Evolutionary conservation across 1,140 invertebrate species (phyloP).

Genomic region (Megathymus violae): DNA sequence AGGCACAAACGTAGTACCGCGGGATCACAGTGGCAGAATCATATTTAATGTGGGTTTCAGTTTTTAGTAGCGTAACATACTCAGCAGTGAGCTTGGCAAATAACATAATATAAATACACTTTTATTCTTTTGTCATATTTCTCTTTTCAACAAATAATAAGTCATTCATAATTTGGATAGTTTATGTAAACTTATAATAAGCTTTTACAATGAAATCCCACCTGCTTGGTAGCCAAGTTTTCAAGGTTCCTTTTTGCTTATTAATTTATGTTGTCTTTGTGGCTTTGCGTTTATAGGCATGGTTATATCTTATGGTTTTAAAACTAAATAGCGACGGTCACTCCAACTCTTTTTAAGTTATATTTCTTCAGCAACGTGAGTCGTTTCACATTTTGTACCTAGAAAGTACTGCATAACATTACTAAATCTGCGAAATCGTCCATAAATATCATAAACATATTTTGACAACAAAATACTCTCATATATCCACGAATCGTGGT

Average conservation of each 20-base stretch:
- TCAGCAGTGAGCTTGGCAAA: slow-evolving; percentile 40
- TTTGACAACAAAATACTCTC: neutral
- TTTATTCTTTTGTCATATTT: slow-evolving; percentile 16
- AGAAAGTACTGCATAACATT: too few species aligned
- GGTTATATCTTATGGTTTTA: too few species aligned
- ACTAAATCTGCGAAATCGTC: too few species aligned
- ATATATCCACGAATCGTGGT: neutral
- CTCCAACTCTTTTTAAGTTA: too few species aligned
- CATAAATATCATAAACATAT: too few species aligned
- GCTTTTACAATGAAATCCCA: too few species aligned
- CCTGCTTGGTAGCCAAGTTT: too few species aligned
- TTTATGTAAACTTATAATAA: too few species aligned
- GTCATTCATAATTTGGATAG: neutral
- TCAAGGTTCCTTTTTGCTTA: neutral
- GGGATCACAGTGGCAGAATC: slow-evolving; percentile 27
- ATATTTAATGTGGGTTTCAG: slow-evolving; percentile 33
- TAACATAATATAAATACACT: slow-evolving; percentile 44
- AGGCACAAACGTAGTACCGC: slow-evolving; percentile 15
- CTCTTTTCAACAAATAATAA: neutral
- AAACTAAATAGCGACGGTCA: too few species aligned
- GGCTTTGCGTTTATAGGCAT: too few species aligned
- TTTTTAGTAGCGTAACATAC: slow-evolving; percentile 37
- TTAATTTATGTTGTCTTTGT: neutral
- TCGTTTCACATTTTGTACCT: too few species aligned
- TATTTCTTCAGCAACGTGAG: too few species aligned